phyloP scores from a whole-genome alignment of 2,888 invertebrate genomes.

The Lasioglossum pauxillum region DNA sequence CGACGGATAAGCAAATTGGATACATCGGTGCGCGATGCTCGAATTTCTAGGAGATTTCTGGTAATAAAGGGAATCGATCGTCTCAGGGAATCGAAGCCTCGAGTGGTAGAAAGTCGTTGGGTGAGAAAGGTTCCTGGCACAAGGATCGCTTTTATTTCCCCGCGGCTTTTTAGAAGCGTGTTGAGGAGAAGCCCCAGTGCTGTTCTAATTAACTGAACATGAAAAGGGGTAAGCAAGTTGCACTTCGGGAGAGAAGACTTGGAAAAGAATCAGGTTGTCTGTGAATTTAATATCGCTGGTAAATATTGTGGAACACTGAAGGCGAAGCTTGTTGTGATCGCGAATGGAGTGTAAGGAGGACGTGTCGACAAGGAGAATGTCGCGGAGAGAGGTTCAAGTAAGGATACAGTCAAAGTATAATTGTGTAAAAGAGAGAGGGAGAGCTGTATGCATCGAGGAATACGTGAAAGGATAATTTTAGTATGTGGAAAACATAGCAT shows the following conservation, averaged over 20 bases:
- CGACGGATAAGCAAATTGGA: slow-evolving; percentile 45
- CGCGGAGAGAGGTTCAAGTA: neutral
- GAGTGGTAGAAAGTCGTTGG: neutral
- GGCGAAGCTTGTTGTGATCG: neutral
- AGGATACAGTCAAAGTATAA: neutral
- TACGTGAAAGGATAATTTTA: neutral
- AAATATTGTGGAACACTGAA: neutral
- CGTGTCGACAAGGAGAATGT: neutral
- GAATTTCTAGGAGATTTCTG: neutral
- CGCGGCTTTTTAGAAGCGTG: neutral
- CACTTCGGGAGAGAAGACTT: neutral
- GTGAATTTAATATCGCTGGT: neutral
- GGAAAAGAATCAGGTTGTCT: neutral
- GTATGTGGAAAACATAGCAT: neutral
- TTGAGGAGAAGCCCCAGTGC: neutral
- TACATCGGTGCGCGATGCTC: neutral
- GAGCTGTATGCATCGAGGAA: neutral
- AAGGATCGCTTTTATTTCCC: neutral
- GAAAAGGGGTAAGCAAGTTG: neutral
- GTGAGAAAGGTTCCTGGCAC: neutral
- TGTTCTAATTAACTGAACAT: neutral
- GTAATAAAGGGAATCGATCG: neutral
- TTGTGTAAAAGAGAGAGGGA: no score
- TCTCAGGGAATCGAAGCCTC: neutral
- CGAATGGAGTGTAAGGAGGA: neutral